Base-by-base conservation (phyloP, 2,113 vertebrate species). In the Otis tarda region DNA sequence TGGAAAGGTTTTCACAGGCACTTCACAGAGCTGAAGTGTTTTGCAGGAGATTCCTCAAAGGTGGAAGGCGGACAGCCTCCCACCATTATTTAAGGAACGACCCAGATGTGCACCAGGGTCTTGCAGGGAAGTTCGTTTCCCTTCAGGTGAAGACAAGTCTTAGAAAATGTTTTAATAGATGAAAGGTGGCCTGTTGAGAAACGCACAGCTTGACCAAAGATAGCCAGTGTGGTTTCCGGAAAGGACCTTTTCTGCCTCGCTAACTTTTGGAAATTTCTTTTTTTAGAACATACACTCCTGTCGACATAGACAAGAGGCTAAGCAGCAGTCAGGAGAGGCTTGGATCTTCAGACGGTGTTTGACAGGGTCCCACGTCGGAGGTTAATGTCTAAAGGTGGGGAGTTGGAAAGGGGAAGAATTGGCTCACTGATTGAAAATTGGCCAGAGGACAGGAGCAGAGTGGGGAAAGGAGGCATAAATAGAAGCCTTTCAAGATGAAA, bases 151-250 rank as follows among this genome's bases (percentile, higher is more conserved):
- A 97, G 95, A 97, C 92, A 93, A 97, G 92, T 93, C 96, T 97
- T 95, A 95, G 96, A 97, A 97, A 97, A 96, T 94, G 94, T 94
- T 97, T 97, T 97, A 96, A 95, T 96, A 97, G 96, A 97, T 97
- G 95, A 97, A 97, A 97, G 97, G 89, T 97, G 96, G 96, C 97
- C 90, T 97, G 97, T 96, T 95, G 97, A 97, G 96, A 97, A 97
- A 97, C 92, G 93, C 97, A 96, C 96, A 97, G 97, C 96, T 96
- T 96, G 97, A 97, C 94, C 96, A 92, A 96, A 97, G 95, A 95
- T 97, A 97, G 97, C 95, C 96, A 95, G 96, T 95, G 90, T 96
- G 96, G 96, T 94, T 96, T 97, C 96, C 45, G 94, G 96, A 97
- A 97, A 97, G 95, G 96, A 96, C 96, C 95, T 96, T 97, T 97